Evolutionary conservation across 2,888 invertebrate species (phyloP).

Genomic region (Dexiosoma caninum): DNA sequence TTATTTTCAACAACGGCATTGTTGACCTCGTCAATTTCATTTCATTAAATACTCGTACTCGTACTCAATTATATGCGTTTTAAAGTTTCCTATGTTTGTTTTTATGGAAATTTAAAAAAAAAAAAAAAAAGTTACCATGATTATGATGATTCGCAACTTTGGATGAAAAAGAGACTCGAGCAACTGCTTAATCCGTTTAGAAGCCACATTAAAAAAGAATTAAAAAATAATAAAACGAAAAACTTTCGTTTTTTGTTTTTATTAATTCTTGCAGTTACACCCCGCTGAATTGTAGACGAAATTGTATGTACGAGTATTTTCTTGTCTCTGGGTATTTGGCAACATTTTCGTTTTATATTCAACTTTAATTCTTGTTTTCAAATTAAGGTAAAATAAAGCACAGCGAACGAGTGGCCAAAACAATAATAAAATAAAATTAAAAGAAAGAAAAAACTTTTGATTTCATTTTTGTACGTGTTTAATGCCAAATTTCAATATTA

Average conservation of each 20-base stretch:
- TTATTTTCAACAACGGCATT: neutral
- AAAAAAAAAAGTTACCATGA: slow-evolving; percentile 18
- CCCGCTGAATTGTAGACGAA: slow-evolving; percentile 39
- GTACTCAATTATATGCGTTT: neutral
- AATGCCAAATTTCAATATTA: slow-evolving; percentile 54
- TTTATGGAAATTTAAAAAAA: slow-evolving; percentile 30
- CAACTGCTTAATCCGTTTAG: slow-evolving; percentile 7
- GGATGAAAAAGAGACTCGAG: neutral
- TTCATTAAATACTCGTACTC: slow-evolving; percentile 24
- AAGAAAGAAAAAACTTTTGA: slow-evolving; percentile 49
- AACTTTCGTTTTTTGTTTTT: slow-evolving; percentile 37
- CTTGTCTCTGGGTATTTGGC: slow-evolving; percentile 23
- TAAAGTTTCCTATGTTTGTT: neutral
- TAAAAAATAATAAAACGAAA: slow-evolving; percentile 1
- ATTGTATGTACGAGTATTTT: no score
- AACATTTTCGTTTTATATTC: slow-evolving; percentile 15
- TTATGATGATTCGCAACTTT: slow-evolving; percentile 20
- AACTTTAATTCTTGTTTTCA: slow-evolving; percentile 49
- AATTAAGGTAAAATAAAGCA: slow-evolving; percentile 29
- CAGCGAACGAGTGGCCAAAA: slow-evolving; percentile 2
- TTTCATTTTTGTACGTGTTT: slow-evolving; percentile 60
- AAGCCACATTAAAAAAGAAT: neutral
- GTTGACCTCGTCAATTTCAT: slow-evolving; percentile 34
- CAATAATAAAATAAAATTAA: no score
- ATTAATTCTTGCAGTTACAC: slow-evolving; percentile 12